Percentiles rank a stretch among this genome's conserved stretches.
Evolutionary conservation across 64 coral and sea anemone genomes (phyloP).

Genomic region (Astreopora myriophthalma): DNA sequence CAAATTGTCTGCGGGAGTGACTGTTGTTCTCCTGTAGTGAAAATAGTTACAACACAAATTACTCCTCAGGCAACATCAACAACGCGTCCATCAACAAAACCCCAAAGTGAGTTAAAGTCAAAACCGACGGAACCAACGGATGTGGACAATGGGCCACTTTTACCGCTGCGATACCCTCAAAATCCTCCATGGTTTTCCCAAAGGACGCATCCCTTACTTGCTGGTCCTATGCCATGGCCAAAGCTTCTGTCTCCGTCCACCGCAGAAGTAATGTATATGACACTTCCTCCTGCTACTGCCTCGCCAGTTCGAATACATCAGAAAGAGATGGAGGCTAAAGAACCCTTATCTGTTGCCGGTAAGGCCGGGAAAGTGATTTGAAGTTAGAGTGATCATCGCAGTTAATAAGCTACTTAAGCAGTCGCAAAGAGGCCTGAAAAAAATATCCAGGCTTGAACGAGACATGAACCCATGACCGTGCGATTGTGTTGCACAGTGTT

Average conservation of each 20-base stretch:
- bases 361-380: too few relatives aligned
- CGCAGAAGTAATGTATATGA: not conserved
- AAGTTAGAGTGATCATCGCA: too few relatives aligned
- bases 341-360: not conserved
- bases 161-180: not conserved
- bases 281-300: not conserved
- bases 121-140: not conserved
- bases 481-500: too few relatives aligned
- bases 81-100: not conserved
- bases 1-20: slow-evolving; percentile 15
- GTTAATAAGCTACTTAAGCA: too few relatives aligned
- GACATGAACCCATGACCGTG: too few relatives aligned
- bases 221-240: too few relatives aligned
- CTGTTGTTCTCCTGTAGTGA: not conserved
- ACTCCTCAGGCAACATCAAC: not conserved
- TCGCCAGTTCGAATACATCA: not conserved
- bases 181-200: not conserved
- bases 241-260: not conserved
- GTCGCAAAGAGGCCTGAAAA: too few relatives aligned
- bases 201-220: not conserved
- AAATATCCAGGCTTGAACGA: too few relatives aligned
- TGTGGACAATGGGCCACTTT: not conserved
- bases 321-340: not conserved
- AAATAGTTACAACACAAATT: not conserved
- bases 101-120: not conserved